A percentile compares a stretch with the other conserved stretches of the same genome.
Evolutionary conservation across 2,113 vertebrate species (phyloP).

Genomic region (Corythornis cristatus): DNA sequence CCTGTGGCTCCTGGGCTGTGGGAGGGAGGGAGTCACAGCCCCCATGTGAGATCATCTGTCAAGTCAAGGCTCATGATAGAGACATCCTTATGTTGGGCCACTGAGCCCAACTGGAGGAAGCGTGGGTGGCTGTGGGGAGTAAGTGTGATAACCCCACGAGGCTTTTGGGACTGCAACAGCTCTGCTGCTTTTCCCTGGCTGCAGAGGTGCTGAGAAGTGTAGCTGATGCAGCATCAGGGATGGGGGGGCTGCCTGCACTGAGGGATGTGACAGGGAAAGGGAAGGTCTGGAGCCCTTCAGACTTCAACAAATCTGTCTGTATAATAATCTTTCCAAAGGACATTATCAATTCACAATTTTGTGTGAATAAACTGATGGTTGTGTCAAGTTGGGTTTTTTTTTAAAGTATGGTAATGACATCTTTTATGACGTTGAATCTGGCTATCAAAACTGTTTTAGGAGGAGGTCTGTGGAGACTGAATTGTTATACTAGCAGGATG

Average conservation of each 20-base stretch:
- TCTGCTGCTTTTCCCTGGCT: background rate
- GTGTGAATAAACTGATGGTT: background rate
- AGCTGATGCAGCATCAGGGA: background rate
- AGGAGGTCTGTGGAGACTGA: background rate
- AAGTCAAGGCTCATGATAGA: fast-evolving
- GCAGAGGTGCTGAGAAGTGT: background rate
- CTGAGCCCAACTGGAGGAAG: background rate
- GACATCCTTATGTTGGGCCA: background rate
- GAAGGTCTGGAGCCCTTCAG: background rate
- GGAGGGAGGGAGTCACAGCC: background rate
- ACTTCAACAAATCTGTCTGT: background rate
- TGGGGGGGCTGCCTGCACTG: background rate
- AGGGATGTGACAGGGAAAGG: background rate
- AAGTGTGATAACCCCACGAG: background rate
- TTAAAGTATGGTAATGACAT: background rate
- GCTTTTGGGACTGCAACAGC: background rate
- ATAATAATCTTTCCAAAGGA: background rate
- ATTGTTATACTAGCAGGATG: background rate
- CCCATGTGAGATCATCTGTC: fast-evolving
- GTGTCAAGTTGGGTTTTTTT: background rate
- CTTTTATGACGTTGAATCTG: background rate
- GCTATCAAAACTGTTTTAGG: background rate
- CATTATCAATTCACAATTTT: background rate
- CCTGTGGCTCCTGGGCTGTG: background rate
- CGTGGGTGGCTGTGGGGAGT: background rate